Conservation (phyloP, 92 coral and sea anemone genomes). For the Umimayanthus chanpuru region DNA sequence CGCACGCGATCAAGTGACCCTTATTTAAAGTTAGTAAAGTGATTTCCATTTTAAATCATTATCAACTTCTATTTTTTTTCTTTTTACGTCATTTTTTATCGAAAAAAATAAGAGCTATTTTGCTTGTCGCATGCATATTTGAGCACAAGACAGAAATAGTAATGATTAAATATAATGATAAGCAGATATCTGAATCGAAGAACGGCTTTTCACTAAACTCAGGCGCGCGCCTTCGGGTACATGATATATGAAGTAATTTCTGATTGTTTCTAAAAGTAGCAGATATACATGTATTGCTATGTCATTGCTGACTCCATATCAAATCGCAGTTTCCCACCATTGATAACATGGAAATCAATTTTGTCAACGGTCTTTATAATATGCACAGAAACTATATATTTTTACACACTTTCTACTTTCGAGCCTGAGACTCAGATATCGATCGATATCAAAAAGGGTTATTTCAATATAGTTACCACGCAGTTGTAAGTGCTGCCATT, state of each 20-base stretch:
- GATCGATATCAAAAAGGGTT: not conserved
- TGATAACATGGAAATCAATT: not conserved
- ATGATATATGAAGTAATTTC: too few relatives aligned
- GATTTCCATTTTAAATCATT: not conserved
- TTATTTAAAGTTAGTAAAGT: too few relatives aligned
- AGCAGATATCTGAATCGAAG: not conserved
- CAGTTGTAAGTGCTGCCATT: not conserved
- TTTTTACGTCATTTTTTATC: not conserved
- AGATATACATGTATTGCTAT: not conserved
- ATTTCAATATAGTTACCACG: not conserved
- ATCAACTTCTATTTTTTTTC: too few relatives aligned
- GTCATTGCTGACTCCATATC: not conserved
- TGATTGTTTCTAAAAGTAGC: not conserved
- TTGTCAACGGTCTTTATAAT: too few relatives aligned
- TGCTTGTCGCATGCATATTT: not conserved
- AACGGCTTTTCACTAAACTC: not conserved
- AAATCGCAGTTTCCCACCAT: not conserved
- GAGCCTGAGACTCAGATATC: not conserved
- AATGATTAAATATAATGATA: too few relatives aligned
- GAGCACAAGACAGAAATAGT: too few relatives aligned
- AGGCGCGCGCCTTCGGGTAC: constrained; percentile 7
- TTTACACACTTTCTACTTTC: not conserved
- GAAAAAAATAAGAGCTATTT: too few relatives aligned
- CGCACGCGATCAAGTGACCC: too few relatives aligned
- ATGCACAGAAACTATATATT: not conserved